These are phyloP conservation scores for Dendrolimus pini DNA, from an alignment of 2,888 invertebrate genomes.

Conservation along the genomic window DNA sequence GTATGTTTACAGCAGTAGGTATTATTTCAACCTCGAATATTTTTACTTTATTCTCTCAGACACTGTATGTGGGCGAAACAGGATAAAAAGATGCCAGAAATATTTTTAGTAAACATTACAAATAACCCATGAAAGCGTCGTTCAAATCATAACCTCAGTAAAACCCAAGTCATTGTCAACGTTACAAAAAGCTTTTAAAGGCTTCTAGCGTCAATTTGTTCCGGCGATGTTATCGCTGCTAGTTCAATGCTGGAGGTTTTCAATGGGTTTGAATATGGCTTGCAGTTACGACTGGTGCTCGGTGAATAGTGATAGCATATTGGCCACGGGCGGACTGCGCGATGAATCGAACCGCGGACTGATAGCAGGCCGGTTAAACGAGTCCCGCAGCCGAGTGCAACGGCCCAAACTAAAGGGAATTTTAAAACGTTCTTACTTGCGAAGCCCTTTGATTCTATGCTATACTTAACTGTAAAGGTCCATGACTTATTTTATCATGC, in stretches of 20 bases:
- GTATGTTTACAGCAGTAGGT: slow-evolving; percentile 5
- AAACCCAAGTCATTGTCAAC: not conserved
- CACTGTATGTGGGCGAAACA: not conserved
- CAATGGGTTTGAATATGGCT: slow-evolving; percentile 39
- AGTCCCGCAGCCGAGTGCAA: slow-evolving; percentile 70
- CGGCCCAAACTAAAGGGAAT: slow-evolving; percentile 72
- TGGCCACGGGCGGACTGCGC: slow-evolving; percentile 50
- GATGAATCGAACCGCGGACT: slow-evolving; percentile 68
- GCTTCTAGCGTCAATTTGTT: not conserved
- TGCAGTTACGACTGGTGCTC: slow-evolving; percentile 54
- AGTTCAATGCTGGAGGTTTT: not conserved
- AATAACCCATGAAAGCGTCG: not conserved
- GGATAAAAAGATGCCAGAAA: not conserved
- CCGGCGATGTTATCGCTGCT: not conserved
- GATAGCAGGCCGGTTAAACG: slow-evolving; percentile 75
- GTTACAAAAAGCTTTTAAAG: not conserved
- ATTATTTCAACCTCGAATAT: slow-evolving; percentile 11
- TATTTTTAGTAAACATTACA: not conserved
- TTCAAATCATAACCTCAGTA: not conserved
- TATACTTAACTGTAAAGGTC: slow-evolving; percentile 8
- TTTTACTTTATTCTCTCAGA: slow-evolving; percentile 13
- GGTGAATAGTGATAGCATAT: slow-evolving; percentile 44
- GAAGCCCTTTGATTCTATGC: slow-evolving; percentile 56
- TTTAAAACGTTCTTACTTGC: slow-evolving; percentile 65
- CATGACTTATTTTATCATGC: too few species aligned